These are phyloP conservation scores for Nymphalis c-album DNA, from an alignment of 2,888 invertebrate species.

Conservation along the genomic window DNA sequence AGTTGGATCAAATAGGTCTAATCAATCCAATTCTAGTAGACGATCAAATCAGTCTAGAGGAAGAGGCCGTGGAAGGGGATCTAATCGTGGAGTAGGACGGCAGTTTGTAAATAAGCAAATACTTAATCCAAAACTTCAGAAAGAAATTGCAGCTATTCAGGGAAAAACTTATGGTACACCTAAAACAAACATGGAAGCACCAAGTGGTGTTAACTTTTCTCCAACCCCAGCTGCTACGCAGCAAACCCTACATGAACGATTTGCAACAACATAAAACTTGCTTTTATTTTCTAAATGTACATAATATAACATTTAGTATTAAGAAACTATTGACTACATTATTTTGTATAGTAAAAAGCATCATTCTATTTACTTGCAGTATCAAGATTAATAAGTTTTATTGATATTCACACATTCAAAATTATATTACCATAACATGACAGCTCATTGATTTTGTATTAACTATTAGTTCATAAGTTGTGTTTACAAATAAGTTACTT, in stretches of 20 bases:
- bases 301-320: neutral
- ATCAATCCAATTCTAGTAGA: conserved; percentile 56
- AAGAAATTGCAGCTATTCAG: conserved; percentile 75
- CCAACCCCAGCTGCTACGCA: conserved; percentile 68
- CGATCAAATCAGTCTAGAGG: conserved; percentile 52
- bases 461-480: conserved; percentile 2
- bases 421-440: neutral
- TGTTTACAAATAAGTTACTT: conserved; percentile 13
- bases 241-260: conserved; percentile 73
- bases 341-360: conserved; percentile 2
- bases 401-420: neutral
- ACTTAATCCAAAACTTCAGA: conserved; percentile 68
- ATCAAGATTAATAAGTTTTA: neutral
- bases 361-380: neutral
- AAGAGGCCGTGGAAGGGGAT: conserved; percentile 65
- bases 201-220: conserved; percentile 56
- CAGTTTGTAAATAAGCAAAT: conserved; percentile 70
- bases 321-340: neutral
- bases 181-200: conserved; percentile 37
- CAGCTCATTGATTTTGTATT: conserved; percentile 6
- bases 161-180: conserved; percentile 57
- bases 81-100: conserved; percentile 59
- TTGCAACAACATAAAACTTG: conserved; percentile 56
- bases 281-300: neutral
- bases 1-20: conserved; percentile 64